Percentiles rank a stretch among this genome's conserved stretches.
Evolutionary conservation across 2,113 vertebrate genomes (phyloP).

Genomic region (Festucalex cinctus): DNA sequence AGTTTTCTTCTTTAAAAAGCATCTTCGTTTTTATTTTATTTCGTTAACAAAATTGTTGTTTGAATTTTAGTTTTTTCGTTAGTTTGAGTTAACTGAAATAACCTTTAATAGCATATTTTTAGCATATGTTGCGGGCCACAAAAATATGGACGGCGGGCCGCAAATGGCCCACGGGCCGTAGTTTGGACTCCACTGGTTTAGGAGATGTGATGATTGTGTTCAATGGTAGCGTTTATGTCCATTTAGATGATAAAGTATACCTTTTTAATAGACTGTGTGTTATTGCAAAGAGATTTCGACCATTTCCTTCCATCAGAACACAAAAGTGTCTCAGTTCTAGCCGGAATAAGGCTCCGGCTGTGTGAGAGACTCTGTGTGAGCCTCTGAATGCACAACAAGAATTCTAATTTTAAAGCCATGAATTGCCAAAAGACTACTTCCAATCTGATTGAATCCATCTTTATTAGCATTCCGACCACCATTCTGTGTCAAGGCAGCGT

Average conservation of each 20-base stretch:
- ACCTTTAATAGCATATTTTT: too few species aligned
- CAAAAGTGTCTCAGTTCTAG: constrained; percentile 37
- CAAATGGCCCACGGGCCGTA: too few species aligned
- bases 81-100: too few species aligned
- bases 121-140: too few species aligned
- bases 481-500: constrained; percentile 55
- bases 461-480: constrained; percentile 66
- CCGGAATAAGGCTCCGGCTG: constrained; percentile 32
- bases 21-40: too few species aligned
- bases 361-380: constrained; percentile 31
- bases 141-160: too few species aligned
- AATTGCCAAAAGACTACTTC: constrained; percentile 69
- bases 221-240: background rate
- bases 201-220: too few species aligned
- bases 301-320: constrained; percentile 16
- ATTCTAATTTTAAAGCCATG: constrained; percentile 66
- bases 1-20: too few species aligned
- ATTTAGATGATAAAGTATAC: background rate
- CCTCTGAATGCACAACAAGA: constrained; percentile 58
- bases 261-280: constrained; percentile 5
- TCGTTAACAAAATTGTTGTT: too few species aligned
- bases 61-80: too few species aligned
- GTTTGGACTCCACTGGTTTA: too few species aligned
- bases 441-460: constrained; percentile 66
- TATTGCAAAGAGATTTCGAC: constrained; percentile 1